Evolutionary conservation across 2,888 invertebrate genomes (phyloP).

Genomic region (Idaea biselata): DNA sequence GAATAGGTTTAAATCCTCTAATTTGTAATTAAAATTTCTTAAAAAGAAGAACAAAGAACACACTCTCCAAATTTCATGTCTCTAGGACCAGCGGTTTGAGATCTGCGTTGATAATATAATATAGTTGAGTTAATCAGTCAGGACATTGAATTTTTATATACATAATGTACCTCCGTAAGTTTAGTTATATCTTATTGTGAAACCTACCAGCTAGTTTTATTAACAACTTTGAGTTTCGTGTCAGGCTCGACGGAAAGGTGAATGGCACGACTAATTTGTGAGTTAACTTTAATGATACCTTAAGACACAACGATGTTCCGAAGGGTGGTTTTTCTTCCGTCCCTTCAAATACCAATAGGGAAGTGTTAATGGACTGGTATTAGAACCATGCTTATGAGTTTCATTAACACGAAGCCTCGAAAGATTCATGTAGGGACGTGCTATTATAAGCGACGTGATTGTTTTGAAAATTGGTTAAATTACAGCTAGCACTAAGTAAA

Average conservation of each 20-base stretch:
- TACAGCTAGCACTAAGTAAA: neutral
- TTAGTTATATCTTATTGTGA: too few species aligned
- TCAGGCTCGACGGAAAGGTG: slow-evolving; percentile 29
- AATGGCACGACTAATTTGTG: slow-evolving; percentile 59
- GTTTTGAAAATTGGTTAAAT: slow-evolving; percentile 64
- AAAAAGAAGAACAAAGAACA: too few species aligned
- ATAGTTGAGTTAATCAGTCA: too few species aligned
- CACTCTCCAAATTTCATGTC: too few species aligned
- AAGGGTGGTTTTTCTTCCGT: slow-evolving; percentile 62
- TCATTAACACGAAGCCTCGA: slow-evolving; percentile 71
- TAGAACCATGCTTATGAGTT: slow-evolving; percentile 74
- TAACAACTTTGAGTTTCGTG: slow-evolving; percentile 8
- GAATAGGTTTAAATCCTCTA: too few species aligned
- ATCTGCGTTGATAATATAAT: too few species aligned
- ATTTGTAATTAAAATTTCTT: too few species aligned
- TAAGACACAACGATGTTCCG: slow-evolving; percentile 48
- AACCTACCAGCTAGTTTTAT: too few species aligned
- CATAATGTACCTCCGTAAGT: too few species aligned
- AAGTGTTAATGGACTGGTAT: slow-evolving; percentile 69
- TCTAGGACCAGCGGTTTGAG: too few species aligned
- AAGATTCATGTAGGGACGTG: slow-evolving; percentile 74
- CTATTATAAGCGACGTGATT: slow-evolving; percentile 72
- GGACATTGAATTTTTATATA: too few species aligned
- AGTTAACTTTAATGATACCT: slow-evolving; percentile 63
- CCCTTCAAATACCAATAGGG: slow-evolving; percentile 61